These are phyloP conservation scores for Apaloderma vittatum DNA, from an alignment of 2,113 vertebrate genomes.

Conservation along the genomic window DNA sequence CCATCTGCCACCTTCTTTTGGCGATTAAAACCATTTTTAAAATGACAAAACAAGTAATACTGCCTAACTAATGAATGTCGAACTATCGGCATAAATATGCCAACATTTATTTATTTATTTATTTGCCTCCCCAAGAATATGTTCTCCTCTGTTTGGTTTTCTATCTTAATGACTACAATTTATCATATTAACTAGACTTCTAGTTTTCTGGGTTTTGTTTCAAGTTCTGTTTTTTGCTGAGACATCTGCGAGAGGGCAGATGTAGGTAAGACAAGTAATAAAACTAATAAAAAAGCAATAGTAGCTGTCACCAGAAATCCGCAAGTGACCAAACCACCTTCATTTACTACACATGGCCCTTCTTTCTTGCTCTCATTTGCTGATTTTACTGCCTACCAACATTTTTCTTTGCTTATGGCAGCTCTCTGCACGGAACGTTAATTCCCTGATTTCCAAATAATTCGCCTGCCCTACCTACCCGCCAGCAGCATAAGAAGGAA, in stretches of 20 bases:
- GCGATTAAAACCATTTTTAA: constrained; percentile 13
- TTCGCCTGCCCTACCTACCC: neutral
- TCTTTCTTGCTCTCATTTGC: neutral
- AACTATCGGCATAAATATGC: constrained; percentile 39
- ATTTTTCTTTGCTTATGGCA: neutral
- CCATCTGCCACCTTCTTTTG: constrained; percentile 45
- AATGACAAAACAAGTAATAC: constrained; percentile 27
- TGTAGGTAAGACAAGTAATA: neutral
- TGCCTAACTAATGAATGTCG: constrained; percentile 32
- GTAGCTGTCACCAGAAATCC: neutral
- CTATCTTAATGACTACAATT: constrained; percentile 52
- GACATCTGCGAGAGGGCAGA: neutral
- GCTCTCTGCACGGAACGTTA: neutral
- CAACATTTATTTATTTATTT: constrained; percentile 65
- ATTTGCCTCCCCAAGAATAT: constrained; percentile 26
- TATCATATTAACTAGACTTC: constrained; percentile 57
- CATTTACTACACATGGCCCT: neutral
- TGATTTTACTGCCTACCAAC: neutral
- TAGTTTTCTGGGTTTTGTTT: constrained; percentile 22
- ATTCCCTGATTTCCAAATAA: neutral
- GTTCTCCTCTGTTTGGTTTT: constrained; percentile 49
- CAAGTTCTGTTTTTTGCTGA: neutral
- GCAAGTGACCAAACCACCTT: neutral
- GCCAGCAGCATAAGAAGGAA: neutral
- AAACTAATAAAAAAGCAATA: neutral